Percentiles rank a stretch among this genome's conserved stretches.
Evolutionary conservation across 37 sponge, comb jelly and placozoan species (phyloP).

Genomic region (Beroe ovata): DNA sequence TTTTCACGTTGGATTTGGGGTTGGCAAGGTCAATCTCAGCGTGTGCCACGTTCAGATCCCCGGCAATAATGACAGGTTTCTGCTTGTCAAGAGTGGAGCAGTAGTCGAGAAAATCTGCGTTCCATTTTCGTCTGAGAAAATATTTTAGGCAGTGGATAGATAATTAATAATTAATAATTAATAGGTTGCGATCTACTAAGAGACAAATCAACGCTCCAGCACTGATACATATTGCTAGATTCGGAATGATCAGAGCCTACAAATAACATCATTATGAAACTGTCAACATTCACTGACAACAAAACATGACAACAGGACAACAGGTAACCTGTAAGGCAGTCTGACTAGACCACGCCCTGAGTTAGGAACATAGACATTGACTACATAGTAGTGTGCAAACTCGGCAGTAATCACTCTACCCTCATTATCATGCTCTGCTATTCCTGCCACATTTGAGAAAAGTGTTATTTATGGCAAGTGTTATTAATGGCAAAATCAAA

Average conservation of each 20-base stretch:
- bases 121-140: constrained; percentile 77
- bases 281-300: not conserved
- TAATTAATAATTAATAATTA: too few species aligned
- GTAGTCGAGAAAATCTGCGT: constrained; percentile 76
- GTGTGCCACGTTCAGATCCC: constrained; percentile 95
- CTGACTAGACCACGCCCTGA: constrained; percentile 81
- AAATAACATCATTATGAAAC: too few species aligned
- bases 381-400: constrained; percentile 80
- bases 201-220: too few species aligned
- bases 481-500: too few species aligned
- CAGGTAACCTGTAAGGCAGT: constrained; percentile 37
- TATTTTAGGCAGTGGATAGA: too few species aligned
- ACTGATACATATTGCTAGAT: too few species aligned
- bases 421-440: constrained; percentile 86
- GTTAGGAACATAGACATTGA: constrained; percentile 83
- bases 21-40: constrained; percentile 87
- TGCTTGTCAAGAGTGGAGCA: constrained; percentile 74
- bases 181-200: too few species aligned
- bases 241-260: too few species aligned
- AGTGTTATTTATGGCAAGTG: not conserved
- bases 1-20: constrained; percentile 81
- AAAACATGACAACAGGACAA: too few species aligned
- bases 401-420: constrained; percentile 91
- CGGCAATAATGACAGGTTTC: constrained; percentile 89
- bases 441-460: constrained; percentile 53